Percentiles rank a stretch among this genome's conserved stretches.
Conservation (phyloP, 2,797 vertebrate species). For the Acestrorhynchus altus region DNA sequence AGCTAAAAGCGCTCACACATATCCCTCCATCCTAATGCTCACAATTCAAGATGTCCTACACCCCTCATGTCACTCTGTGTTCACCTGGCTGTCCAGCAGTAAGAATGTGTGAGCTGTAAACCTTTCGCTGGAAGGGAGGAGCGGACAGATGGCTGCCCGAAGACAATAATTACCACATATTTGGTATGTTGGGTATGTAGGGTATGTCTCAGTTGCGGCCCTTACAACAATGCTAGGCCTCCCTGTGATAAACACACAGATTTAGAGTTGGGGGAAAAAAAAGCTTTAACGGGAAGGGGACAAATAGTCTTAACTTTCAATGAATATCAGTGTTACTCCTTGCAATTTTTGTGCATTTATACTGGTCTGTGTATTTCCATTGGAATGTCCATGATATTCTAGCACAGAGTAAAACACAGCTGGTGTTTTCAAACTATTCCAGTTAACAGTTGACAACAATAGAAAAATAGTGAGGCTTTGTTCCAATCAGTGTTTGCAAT, state of each 20-base stretch:
- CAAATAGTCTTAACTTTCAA: too few species aligned
- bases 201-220: constrained; percentile 74
- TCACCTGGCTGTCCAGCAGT: constrained; percentile 65
- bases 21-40: neutral
- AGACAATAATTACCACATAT: constrained; percentile 83
- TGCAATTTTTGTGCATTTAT: too few species aligned
- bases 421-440: too few species aligned
- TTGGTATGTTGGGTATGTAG: constrained; percentile 69
- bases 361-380: too few species aligned
- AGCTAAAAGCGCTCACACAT: neutral
- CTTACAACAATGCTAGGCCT: constrained; percentile 48
- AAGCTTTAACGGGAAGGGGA: too few species aligned
- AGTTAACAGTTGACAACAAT: too few species aligned
- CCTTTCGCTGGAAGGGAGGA: constrained; percentile 71
- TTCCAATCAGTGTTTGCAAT: too few species aligned
- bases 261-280: too few species aligned
- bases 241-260: neutral
- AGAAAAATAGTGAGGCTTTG: too few species aligned
- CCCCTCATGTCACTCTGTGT: constrained; percentile 12
- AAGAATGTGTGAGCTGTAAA: constrained; percentile 78
- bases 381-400: too few species aligned
- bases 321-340: too few species aligned
- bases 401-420: too few species aligned
- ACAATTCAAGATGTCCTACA: constrained; percentile 48
- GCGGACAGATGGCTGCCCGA: constrained; percentile 78